Evolutionary conservation across 2,888 invertebrate genomes (phyloP).

Genomic region (Epinotia demarniana): DNA sequence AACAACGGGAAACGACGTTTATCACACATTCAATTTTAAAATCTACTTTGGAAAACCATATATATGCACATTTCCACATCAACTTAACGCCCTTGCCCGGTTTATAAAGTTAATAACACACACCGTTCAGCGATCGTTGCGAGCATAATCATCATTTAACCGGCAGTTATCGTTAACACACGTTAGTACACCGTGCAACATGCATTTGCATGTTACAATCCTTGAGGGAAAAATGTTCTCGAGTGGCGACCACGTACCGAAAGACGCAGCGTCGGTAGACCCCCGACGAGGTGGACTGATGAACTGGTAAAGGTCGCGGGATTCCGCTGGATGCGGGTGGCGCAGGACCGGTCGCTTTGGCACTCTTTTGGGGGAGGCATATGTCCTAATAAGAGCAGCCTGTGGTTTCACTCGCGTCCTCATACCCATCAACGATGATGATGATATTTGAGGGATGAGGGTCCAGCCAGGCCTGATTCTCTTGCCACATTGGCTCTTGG

Average conservation of each 20-base stretch:
- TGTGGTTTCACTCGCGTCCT: no score
- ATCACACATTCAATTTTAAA: slow-evolving; percentile 33
- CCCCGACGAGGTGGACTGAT: no score
- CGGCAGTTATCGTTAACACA: slow-evolving; percentile 61
- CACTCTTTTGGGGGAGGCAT: no score
- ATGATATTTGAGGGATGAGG: not conserved
- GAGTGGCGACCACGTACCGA: no score
- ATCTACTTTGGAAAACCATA: slow-evolving; percentile 21
- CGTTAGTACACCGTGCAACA: slow-evolving; percentile 52
- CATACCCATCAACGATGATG: no score
- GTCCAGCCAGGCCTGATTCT: no score
- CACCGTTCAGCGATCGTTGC: slow-evolving; percentile 16
- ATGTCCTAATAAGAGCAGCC: no score
- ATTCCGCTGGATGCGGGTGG: no score
- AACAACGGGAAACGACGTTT: slow-evolving; percentile 15
- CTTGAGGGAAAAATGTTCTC: not conserved
- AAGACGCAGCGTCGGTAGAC: no score
- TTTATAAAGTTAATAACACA: slow-evolving; percentile 24
- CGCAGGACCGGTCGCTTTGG: no score
- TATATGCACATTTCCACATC: slow-evolving; percentile 19
- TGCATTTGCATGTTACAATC: slow-evolving; percentile 22
- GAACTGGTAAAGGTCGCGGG: no score
- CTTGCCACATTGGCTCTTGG: no score
- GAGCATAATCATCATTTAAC: slow-evolving; percentile 64
- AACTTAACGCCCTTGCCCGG: slow-evolving; percentile 15